Conservation (phyloP, 2,113 vertebrate species). For the Conger conger region DNA sequence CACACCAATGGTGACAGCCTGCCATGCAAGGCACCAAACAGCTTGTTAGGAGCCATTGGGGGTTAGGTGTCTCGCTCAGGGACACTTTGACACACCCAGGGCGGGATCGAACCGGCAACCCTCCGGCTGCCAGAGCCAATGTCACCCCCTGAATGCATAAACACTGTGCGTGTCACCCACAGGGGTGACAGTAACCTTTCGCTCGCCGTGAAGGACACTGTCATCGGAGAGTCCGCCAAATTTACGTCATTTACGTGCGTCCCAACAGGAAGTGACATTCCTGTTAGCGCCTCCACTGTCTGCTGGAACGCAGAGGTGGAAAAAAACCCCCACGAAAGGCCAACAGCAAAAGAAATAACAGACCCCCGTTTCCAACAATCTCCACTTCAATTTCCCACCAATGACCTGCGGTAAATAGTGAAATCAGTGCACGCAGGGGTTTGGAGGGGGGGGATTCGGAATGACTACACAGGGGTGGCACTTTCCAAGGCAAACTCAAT, state of each 20-base stretch:
- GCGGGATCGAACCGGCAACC: too few species aligned
- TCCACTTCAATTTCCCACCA: conserved; percentile 69
- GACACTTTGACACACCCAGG: too few species aligned
- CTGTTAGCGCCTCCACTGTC: conserved; percentile 50
- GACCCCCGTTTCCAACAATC: conserved; percentile 60
- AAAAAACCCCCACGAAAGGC: conserved; percentile 40
- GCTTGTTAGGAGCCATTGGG: too few species aligned
- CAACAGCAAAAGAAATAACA: conserved; percentile 64
- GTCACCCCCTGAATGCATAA: too few species aligned
- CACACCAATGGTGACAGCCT: too few species aligned
- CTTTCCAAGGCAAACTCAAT: conserved; percentile 49
- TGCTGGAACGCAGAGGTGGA: conserved; percentile 44
- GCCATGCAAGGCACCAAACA: too few species aligned
- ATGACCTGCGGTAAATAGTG: conserved; percentile 65
- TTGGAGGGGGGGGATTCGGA: conserved; percentile 35
- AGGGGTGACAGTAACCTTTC: conserved; percentile 62
- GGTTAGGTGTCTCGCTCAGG: too few species aligned
- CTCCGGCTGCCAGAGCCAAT: too few species aligned
- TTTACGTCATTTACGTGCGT: conserved; percentile 58
- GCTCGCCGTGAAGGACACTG: conserved; percentile 53
- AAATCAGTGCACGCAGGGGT: conserved; percentile 64
- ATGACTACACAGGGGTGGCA: conserved; percentile 42
- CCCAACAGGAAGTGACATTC: conserved; percentile 55
- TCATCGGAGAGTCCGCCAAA: conserved; percentile 57
- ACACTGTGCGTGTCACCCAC: conserved; percentile 58